phyloP scores from a whole-genome alignment of 1,140 invertebrate species.

The Zaprionus kolodkinae region DNA sequence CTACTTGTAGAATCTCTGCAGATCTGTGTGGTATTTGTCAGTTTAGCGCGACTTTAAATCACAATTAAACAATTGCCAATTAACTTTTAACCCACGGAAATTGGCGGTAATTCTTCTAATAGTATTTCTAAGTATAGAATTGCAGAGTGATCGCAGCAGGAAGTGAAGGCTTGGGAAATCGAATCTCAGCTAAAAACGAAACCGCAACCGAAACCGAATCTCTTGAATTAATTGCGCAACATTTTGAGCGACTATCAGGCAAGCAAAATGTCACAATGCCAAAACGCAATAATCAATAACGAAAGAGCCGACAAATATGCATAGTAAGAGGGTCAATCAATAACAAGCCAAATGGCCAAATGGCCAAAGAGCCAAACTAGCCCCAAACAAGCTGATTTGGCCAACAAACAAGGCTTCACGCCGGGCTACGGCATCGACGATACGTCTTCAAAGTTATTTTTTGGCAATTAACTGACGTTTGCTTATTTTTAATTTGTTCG shows the following conservation, averaged over 20 bases:
- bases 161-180: conserved; percentile 55
- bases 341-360: conserved; percentile 35
- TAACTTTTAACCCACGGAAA: conserved; percentile 73
- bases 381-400: conserved; percentile 33
- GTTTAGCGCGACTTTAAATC: conserved; percentile 52
- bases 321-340: conserved; percentile 69
- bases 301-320: conserved; percentile 46
- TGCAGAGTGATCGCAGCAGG: conserved; percentile 23
- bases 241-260: conserved; percentile 45
- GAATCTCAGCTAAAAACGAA: not conserved
- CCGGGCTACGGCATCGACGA: not conserved
- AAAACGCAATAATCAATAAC: conserved; percentile 69
- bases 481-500: conserved; percentile 74
- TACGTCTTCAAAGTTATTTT: conserved; percentile 42
- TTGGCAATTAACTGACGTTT: conserved; percentile 69
- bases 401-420: conserved; percentile 54
- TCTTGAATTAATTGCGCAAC: conserved; percentile 10
- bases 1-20: conserved; percentile 8
- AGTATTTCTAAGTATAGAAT: conserved; percentile 27
- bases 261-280: conserved; percentile 69
- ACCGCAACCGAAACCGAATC: conserved; percentile 2
- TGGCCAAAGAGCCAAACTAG: conserved; percentile 27
- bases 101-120: conserved; percentile 17
- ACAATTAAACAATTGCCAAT: conserved; percentile 67
- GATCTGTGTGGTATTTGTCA: conserved; percentile 13